Percentiles rank a stretch among this genome's conserved stretches.
These are phyloP conservation scores for Numenius arquata DNA, from an alignment of 2,113 vertebrate genomes.

Conservation along the genomic window DNA sequence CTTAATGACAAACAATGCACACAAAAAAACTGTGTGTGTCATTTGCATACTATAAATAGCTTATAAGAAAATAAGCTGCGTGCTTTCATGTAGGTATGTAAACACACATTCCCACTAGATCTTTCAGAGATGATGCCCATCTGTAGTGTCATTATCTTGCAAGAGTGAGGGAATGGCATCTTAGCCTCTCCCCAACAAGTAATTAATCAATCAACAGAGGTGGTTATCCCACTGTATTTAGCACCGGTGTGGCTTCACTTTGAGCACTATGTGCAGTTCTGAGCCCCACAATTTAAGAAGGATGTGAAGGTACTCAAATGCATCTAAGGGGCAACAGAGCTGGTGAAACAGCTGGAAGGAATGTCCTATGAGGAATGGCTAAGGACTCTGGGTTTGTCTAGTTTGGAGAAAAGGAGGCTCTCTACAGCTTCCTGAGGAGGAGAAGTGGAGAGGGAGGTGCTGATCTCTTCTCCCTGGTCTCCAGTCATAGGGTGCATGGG, in stretches of 20 bases:
- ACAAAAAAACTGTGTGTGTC: not conserved
- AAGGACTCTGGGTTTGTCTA: not conserved
- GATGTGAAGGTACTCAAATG: not conserved
- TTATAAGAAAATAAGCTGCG: not conserved
- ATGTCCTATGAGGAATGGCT: not conserved
- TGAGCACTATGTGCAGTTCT: not conserved
- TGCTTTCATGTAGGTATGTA: not conserved
- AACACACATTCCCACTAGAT: not conserved
- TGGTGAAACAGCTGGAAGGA: not conserved
- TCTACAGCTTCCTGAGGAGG: not conserved
- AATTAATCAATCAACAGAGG: not conserved
- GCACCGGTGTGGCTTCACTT: not conserved
- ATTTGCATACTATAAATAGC: not conserved
- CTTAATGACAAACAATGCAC: not conserved
- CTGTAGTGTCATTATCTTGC: not conserved
- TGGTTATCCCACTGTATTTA: not conserved
- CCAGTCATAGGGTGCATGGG: accelerated
- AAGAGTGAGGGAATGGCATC: not conserved
- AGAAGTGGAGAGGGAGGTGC: not conserved
- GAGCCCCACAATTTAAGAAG: not conserved
- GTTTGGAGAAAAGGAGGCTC: not conserved
- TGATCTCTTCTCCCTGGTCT: not conserved
- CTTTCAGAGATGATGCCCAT: not conserved
- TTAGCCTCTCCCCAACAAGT: not conserved
- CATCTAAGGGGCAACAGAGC: not conserved